Evolutionary conservation across 2,797 vertebrate genomes (phyloP).

Genomic region (Hoplostethus mediterraneus): DNA sequence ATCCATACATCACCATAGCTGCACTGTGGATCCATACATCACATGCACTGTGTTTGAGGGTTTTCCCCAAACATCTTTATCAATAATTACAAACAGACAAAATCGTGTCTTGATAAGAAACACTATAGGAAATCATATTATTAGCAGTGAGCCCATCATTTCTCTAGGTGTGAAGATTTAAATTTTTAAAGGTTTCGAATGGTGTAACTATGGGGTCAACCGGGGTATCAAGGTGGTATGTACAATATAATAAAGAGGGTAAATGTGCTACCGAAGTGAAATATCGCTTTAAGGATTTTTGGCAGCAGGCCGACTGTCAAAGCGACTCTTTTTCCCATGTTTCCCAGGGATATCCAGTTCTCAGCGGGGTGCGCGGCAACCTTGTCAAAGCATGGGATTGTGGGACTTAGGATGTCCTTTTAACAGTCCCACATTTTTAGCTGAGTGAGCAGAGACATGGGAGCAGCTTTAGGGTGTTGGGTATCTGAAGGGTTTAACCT

Average conservation of each 20-base stretch:
- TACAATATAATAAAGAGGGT: background rate
- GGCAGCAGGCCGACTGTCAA: constrained; percentile 13
- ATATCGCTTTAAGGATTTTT: constrained; percentile 18
- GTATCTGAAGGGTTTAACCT: constrained; percentile 64
- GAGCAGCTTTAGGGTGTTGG: constrained; percentile 42
- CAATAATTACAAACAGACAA: background rate
- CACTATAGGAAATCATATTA: background rate
- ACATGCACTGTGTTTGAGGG: background rate
- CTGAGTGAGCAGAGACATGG: constrained; percentile 43
- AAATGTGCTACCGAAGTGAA: constrained; percentile 22
- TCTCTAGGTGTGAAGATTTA: no score
- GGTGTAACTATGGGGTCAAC: background rate
- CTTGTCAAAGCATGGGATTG: constrained; percentile 20
- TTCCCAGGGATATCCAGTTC: constrained; percentile 59
- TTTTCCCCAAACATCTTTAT: background rate
- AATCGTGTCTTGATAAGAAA: background rate
- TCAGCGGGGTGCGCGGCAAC: constrained; percentile 3
- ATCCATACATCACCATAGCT: no score
- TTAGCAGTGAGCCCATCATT: background rate
- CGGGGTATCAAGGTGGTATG: background rate
- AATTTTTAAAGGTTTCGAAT: background rate
- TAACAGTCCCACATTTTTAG: constrained; percentile 35
- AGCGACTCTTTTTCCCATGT: constrained; percentile 5
- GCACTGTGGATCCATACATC: background rate
- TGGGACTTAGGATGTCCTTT: constrained; percentile 41